Evolutionary conservation across 1,140 invertebrate species (phyloP), one percentile per base, ranked within the genome.

Genomic region (Octopus bimaculoides): DNA sequence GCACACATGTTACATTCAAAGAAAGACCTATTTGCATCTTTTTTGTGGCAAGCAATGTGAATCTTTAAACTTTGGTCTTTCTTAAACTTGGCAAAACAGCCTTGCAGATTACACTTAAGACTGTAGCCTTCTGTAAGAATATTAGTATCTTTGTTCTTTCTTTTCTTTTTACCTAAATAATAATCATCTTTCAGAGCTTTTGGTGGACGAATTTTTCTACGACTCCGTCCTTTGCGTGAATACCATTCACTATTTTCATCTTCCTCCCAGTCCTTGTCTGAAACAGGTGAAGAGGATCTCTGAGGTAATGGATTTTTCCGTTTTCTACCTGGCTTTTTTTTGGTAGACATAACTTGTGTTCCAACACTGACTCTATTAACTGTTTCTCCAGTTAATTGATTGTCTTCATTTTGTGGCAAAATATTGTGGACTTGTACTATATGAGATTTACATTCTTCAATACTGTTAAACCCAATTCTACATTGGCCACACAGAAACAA

Each of bases 1-100:
- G 87, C 84, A 88, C 95, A 95, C 85, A 95, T 93, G 2, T 92
- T 92, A 90, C 94, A 95, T 12, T 89, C 88, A 82, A 94, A 92
- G 41, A 91, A 83, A 92, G 90, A 79, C 89, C 90, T 76, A 88
- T 80, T 80, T 14, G 81, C 78, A 61, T 84, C 80, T 26, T 82
- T 78, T 20, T 80, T 82, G 87, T 95, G 94, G 83, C 94, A 94
- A 78, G 91, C 92, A 6, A 89, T 84, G 83, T 93, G 92, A 82
- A 92, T 91, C 5, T 91, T 86, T 66, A 93, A 87, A 82, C 91
- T 92, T 53, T 89, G 88, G 5, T 88, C 79, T 54, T 88, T 88
- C 79, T 86, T 87, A 77, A 93, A 89, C 66, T 82, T 84, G 41
- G 86, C 83, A 76, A 79, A 73, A 79, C 85, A 86, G 10, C 82